A percentile compares a stretch with the other conserved stretches of the same genome.
phyloP scores from a whole-genome alignment of 1,140 invertebrate genomes.

The Chlorops oryzae region DNA sequence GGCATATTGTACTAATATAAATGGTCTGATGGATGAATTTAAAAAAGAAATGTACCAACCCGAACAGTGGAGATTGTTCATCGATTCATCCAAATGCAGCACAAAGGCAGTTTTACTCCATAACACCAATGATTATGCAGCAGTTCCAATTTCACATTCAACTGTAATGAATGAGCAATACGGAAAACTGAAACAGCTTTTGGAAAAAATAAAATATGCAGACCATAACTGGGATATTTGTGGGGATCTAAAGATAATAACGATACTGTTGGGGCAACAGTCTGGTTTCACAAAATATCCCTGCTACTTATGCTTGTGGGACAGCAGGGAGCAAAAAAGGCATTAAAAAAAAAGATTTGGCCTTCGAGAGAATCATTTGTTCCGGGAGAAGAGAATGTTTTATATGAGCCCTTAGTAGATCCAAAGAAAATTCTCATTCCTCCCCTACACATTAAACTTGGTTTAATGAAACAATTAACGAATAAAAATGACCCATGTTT shows the following conservation, averaged over 20 bases:
- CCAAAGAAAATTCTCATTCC: too few species aligned
- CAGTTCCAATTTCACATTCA: not conserved
- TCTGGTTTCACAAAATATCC: slow-evolving; percentile 41
- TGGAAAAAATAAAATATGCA: slow-evolving; percentile 25
- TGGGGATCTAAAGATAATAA: slow-evolving; percentile 38
- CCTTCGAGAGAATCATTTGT: slow-evolving; percentile 15
- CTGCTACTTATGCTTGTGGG: slow-evolving; percentile 44
- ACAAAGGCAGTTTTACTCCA: not conserved
- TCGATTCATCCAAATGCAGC: not conserved
- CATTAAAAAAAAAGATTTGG: slow-evolving; percentile 39
- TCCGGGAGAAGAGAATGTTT: not conserved
- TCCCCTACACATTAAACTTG: too few species aligned
- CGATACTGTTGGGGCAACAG: slow-evolving; percentile 37
- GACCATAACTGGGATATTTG: slow-evolving; percentile 31
- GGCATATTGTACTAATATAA: not conserved
- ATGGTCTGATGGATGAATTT: not conserved
- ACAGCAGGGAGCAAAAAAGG: slow-evolving; percentile 34
- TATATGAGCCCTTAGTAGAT: not conserved
- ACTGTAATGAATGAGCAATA: too few species aligned
- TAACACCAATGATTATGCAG: not conserved
- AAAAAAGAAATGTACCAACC: not conserved
- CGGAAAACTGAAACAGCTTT: slow-evolving; percentile 19
- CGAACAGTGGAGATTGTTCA: not conserved
- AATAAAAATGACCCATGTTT: too few species aligned
- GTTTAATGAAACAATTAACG: too few species aligned